Percentiles rank a stretch among this genome's conserved stretches.
These are phyloP conservation scores for Cyrtorhinus lividipennis DNA, from an alignment of 1,140 invertebrate species.

Conservation along the genomic window DNA sequence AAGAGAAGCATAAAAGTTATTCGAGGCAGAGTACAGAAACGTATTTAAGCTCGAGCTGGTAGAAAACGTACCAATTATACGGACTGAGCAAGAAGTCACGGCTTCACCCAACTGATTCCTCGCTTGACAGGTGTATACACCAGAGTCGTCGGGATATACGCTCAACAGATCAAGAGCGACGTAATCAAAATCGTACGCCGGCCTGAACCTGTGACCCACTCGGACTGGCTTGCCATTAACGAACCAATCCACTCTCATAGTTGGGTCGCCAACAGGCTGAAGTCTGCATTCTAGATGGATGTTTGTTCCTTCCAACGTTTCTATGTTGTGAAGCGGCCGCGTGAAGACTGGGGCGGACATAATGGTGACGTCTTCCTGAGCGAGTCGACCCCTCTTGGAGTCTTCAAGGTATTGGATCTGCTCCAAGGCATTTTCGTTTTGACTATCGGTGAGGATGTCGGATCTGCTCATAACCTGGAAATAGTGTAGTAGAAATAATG, in stretches of 20 bases:
- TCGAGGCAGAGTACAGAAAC: not conserved
- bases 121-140: conserved; percentile 87
- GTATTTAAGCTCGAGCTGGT: not conserved
- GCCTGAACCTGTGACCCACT: conserved; percentile 61
- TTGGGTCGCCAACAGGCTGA: conserved; percentile 85
- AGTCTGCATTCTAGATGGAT: conserved; percentile 85
- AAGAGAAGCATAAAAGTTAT: conserved; percentile 7
- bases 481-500: not conserved
- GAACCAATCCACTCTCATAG: conserved; percentile 95
- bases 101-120: conserved; percentile 84
- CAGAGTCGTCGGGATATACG: conserved; percentile 92
- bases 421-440: conserved; percentile 87
- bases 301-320: conserved; percentile 80
- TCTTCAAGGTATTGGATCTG: conserved; percentile 91
- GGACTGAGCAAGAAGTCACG: conserved; percentile 78
- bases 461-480: conserved; percentile 50
- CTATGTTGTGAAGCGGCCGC: conserved; percentile 71
- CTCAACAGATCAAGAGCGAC: conserved; percentile 89
- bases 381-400: conserved; percentile 50
- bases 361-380: conserved; percentile 60
- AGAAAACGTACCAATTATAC: conserved; percentile 49
- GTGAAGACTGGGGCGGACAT: conserved; percentile 76
- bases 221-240: conserved; percentile 79
- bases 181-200: conserved; percentile 94
- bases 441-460: conserved; percentile 82